These are phyloP conservation scores for Sebastiscus albofasciatus DNA, from an alignment of 2,797 vertebrate genomes.

Conservation along the genomic window DNA sequence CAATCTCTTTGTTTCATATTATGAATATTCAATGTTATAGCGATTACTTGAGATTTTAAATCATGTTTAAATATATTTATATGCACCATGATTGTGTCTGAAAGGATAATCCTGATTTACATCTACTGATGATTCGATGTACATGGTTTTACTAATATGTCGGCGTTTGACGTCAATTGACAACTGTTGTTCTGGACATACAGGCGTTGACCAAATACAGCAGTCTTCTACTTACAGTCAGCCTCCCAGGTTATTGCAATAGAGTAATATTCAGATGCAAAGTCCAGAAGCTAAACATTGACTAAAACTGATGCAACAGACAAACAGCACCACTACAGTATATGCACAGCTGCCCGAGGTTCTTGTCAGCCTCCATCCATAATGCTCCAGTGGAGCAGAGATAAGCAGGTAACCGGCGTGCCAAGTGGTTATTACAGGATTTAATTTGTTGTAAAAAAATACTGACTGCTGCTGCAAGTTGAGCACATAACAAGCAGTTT, in stretches of 20 bases:
- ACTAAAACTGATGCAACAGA: neutral
- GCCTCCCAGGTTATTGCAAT: neutral
- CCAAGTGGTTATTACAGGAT: slow-evolving; percentile 22
- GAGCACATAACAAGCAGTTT: slow-evolving; percentile 1
- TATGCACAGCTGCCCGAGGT: neutral
- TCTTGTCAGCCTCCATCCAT: slow-evolving; percentile 3
- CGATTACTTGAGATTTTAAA: neutral
- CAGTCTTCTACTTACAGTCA: neutral
- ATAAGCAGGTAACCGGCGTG: neutral
- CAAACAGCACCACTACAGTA: neutral
- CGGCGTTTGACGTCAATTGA: neutral
- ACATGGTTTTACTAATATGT: neutral
- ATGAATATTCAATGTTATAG: neutral
- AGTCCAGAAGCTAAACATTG: slow-evolving; percentile 47
- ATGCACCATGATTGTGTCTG: neutral
- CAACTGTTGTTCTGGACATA: neutral
- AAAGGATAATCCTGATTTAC: neutral
- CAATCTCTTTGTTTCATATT: neutral
- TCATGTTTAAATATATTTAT: neutral
- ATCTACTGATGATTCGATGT: neutral
- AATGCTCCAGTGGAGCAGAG: slow-evolving; percentile 4
- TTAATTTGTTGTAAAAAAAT: slow-evolving; percentile 12
- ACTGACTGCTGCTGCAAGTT: slow-evolving; percentile 13
- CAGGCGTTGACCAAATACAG: neutral
- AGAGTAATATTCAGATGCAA: slow-evolving; percentile 17